Percentiles rank a stretch among this genome's conserved stretches.
These are phyloP conservation scores for Pteronura brasiliensis DNA, from an alignment of 2,113 vertebrate genomes.

Conservation along the genomic window DNA sequence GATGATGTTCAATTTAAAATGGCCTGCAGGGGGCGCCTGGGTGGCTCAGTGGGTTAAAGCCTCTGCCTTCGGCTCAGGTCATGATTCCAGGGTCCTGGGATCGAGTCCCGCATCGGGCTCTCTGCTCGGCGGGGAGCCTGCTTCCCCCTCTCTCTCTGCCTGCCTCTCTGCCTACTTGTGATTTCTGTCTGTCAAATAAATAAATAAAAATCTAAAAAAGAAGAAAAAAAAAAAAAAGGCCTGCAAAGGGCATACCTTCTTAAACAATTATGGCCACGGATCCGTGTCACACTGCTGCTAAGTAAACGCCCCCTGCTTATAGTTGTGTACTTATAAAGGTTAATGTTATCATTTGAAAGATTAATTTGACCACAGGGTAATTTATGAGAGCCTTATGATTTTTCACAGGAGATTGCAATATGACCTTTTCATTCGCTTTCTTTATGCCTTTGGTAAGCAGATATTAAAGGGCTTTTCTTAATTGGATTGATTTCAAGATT, in stretches of 20 bases:
- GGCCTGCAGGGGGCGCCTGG: background rate
- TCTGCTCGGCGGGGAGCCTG: no score
- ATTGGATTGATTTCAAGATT: constrained; percentile 68
- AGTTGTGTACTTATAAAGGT: constrained; percentile 58
- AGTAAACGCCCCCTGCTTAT: background rate
- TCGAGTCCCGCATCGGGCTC: no score
- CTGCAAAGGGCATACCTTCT: background rate
- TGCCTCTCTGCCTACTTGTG: no score
- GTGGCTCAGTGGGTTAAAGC: no score
- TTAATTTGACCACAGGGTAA: constrained; percentile 61
- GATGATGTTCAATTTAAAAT: background rate
- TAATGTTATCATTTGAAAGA: constrained; percentile 71
- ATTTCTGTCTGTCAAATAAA: no score
- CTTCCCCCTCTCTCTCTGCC: no score
- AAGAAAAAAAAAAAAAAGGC: background rate
- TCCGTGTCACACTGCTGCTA: background rate
- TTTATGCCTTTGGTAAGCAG: constrained; percentile 66
- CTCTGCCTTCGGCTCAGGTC: no score
- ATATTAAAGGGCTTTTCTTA: constrained; percentile 70
- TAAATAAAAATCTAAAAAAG: no score
- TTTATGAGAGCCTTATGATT: constrained; percentile 68
- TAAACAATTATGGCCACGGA: background rate
- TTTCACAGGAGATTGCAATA: constrained; percentile 50
- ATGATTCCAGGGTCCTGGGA: no score
- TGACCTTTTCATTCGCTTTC: constrained; percentile 65